These are phyloP conservation scores for Pseudachorutes palmiensis DNA, from an alignment of 1,140 invertebrate genomes.

Conservation along the genomic window DNA sequence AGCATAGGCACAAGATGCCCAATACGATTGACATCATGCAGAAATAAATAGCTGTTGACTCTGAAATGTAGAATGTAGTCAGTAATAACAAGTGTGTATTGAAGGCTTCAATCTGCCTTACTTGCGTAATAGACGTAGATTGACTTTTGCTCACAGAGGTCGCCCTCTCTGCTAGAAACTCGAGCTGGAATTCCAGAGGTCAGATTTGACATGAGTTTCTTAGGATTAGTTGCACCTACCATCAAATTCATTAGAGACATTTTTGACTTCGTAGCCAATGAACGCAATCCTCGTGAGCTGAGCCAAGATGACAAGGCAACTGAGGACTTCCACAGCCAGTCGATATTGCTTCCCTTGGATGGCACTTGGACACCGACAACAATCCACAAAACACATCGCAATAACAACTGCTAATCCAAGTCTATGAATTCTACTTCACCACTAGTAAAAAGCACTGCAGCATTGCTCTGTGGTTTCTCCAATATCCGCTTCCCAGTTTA, in stretches of 20 bases:
- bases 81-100: not conserved
- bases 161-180: not conserved
- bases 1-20: not conserved
- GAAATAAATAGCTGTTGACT: slow-evolving; percentile 3
- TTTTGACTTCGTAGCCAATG: not conserved
- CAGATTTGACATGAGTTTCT: no score
- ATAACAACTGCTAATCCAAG: no score
- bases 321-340: not conserved
- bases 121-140: not conserved
- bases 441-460: no score
- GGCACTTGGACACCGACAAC: no score
- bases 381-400: no score
- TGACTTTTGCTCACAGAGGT: not conserved
- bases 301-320: not conserved
- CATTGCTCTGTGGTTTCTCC: no score
- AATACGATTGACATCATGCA: not conserved
- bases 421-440: no score
- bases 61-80: slow-evolving; percentile 2
- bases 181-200: not conserved
- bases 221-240: not conserved
- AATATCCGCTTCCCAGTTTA: no score
- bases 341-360: not conserved
- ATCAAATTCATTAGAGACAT: not conserved
- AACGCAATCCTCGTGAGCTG: not conserved
- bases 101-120: not conserved